phyloP scores from a whole-genome alignment of 2,888 invertebrate species.

The Saturnia pavonia region DNA sequence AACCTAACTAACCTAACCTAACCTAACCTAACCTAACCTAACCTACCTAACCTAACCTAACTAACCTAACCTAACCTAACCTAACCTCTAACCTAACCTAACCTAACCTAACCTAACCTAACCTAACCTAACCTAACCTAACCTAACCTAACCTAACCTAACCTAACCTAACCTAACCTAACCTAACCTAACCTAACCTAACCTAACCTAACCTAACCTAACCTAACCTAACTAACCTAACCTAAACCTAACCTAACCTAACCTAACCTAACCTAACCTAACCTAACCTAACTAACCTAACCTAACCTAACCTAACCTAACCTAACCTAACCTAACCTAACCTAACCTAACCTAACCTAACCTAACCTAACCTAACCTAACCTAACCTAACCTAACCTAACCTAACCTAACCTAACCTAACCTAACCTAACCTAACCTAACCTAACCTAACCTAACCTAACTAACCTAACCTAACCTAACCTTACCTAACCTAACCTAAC shows the following conservation, averaged over 20 bases:
- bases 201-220: constrained; percentile 4
- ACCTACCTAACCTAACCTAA: no score
- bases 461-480: constrained; percentile 27
- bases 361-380: constrained; percentile 31
- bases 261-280: constrained; percentile 32
- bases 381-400: constrained; percentile 34
- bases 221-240: constrained; percentile 14
- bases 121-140: constrained; percentile 23
- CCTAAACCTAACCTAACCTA: constrained; percentile 29
- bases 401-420: constrained; percentile 33
- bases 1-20: no score
- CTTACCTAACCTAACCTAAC: constrained; percentile 28
- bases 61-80: constrained; percentile 28
- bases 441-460: constrained; percentile 29
- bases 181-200: constrained; percentile 24
- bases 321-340: constrained; percentile 30
- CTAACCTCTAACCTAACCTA: constrained; percentile 21
- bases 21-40: no score
- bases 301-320: constrained; percentile 28
- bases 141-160: constrained; percentile 4
- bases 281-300: constrained; percentile 35
- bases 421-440: constrained; percentile 32
- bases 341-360: constrained; percentile 29
- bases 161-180: constrained; percentile 15
- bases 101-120: background rate